phyloP scores from a whole-genome alignment of 2,888 invertebrate genomes.

The Diarsia brunnea region DNA sequence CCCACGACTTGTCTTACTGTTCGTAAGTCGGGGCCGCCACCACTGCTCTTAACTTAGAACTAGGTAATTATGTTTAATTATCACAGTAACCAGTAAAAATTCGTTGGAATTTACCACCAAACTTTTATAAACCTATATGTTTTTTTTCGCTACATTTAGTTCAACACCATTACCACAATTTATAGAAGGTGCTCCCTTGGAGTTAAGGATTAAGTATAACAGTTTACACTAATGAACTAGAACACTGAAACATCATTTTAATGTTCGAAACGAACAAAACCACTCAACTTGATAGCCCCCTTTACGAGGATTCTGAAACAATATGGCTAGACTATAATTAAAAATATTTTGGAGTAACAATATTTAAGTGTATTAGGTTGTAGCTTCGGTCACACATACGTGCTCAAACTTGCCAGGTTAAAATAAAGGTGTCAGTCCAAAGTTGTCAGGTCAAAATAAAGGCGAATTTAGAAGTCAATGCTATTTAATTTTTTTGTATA shows the following conservation, averaged over 20 bases:
- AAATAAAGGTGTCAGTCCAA: constrained; percentile 9
- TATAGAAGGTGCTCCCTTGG: constrained; percentile 21
- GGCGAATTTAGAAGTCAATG: background rate
- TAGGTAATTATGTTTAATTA: background rate
- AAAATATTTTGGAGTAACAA: constrained; percentile 44
- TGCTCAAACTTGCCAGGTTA: constrained; percentile 18
- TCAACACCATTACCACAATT: background rate
- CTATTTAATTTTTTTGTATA: constrained; percentile 18
- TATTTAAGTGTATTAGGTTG: constrained; percentile 5
- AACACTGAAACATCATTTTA: constrained; percentile 56
- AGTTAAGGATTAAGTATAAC: constrained; percentile 28
- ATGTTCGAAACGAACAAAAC: constrained; percentile 48
- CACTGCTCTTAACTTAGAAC: background rate
- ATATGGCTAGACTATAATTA: constrained; percentile 49
- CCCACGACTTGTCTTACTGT: no score
- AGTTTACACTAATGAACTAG: constrained; percentile 53
- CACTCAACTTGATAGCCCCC: constrained; percentile 55
- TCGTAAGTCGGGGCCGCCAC: no score
- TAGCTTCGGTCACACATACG: constrained; percentile 3
- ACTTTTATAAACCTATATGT: background rate
- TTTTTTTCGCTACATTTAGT: constrained; percentile 13
- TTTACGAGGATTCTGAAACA: constrained; percentile 55
- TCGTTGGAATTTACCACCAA: background rate
- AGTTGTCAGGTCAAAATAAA: constrained; percentile 9
- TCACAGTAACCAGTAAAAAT: background rate